These are phyloP conservation scores for Rhinichthys osculus DNA, from an alignment of 2,797 vertebrate genomes.

Conservation along the genomic window DNA sequence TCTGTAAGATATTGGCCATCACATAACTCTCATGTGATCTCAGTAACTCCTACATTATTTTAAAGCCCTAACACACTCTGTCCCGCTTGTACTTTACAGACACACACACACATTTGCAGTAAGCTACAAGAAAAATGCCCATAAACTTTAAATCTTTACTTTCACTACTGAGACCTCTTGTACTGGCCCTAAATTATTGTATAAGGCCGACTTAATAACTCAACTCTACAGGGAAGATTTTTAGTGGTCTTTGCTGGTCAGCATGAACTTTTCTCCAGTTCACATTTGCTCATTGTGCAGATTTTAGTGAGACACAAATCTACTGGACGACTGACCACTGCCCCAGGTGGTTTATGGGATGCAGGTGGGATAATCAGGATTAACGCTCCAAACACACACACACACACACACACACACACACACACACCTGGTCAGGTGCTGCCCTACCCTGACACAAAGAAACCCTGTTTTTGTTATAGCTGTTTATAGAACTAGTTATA, in stretches of 20 bases:
- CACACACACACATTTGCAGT: background rate
- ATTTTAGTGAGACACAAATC: constrained; percentile 37
- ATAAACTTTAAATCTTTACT: background rate
- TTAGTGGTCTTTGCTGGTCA: constrained; percentile 15
- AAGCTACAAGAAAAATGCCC: background rate
- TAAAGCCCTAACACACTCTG: constrained; percentile 16
- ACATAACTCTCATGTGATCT: constrained; percentile 12
- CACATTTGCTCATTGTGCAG: background rate
- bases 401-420: constrained; percentile 21
- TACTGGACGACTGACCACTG: constrained; percentile 34
- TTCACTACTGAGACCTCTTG: background rate
- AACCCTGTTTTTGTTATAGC: background rate
- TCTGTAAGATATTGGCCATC: constrained; percentile 10
- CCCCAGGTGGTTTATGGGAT: constrained; percentile 46
- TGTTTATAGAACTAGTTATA: background rate
- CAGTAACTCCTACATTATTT: constrained; percentile 24
- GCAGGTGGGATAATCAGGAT: constrained; percentile 48
- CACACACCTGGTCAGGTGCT: constrained; percentile 42
- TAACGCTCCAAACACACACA: constrained; percentile 6
- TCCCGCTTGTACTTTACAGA: background rate
- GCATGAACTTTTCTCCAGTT: constrained; percentile 24
- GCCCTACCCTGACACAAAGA: background rate
- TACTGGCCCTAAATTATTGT: constrained; percentile 1
- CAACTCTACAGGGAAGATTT: constrained; percentile 3
- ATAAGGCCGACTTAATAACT: constrained; percentile 4